Evolutionary conservation across 2,888 invertebrate genomes (phyloP).

Genomic region (Ischnura elegans): DNA sequence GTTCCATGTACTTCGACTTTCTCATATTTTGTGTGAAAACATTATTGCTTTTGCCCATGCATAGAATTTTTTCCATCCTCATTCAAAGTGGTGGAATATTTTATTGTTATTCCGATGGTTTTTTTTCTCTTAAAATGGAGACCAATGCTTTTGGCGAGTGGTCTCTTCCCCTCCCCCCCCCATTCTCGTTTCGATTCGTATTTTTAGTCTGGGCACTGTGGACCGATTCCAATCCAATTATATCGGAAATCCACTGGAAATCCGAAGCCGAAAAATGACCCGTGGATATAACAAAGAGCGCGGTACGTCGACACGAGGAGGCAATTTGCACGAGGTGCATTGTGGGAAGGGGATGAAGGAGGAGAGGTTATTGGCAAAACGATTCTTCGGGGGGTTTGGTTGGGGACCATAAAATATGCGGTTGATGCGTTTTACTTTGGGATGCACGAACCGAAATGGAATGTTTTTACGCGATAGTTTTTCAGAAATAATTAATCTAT

Average conservation of each 20-base stretch:
- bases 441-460: not conserved
- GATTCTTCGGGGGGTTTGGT: too few species aligned
- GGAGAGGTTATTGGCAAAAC: not conserved
- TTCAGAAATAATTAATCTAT: too few species aligned
- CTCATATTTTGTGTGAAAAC: too few species aligned
- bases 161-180: not conserved
- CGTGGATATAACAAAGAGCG: not conserved
- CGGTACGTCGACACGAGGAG: not conserved
- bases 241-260: too few species aligned
- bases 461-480: constrained; percentile 9
- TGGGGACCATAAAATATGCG: not conserved
- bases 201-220: not conserved
- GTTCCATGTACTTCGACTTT: too few species aligned
- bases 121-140: too few species aligned
- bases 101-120: too few species aligned
- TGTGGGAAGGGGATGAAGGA: not conserved
- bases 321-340: not conserved
- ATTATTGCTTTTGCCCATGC: too few species aligned
- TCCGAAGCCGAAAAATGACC: not conserved
- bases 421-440: not conserved
- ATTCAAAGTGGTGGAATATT: too few species aligned
- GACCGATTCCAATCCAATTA: not conserved
- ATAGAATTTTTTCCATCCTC: too few species aligned
- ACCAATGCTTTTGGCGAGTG: too few species aligned
- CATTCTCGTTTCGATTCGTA: not conserved